Base-by-base conservation (phyloP, 2,797 vertebrate species). In the Chaenodraco wilsoni region DNA sequence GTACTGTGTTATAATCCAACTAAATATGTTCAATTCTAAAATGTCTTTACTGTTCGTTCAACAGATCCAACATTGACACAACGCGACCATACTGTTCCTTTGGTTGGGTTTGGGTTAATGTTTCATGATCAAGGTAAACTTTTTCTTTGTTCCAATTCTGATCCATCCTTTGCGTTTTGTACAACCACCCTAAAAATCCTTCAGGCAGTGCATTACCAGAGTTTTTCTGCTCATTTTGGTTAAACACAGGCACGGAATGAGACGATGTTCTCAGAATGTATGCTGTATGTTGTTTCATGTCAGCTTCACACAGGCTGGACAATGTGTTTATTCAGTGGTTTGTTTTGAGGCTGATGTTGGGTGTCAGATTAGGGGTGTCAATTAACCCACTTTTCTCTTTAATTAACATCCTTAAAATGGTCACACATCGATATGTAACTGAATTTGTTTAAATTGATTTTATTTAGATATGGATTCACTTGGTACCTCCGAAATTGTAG, bases 401-500 rank as follows among this genome's bases (percentile, higher is more conserved):
- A 4, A 27, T 27, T 27, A 27, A 27, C 27, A 5, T 27, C 27
- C 27, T 27, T 27, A 27, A 27, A 27, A 27, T 27, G 0, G 27
- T 27, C 27, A 27, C 1, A 5, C 27, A 27, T 27, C 27, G 4
- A 27, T 27, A 27, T 27, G 27, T 5, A 27, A 27, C 27, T 27
- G 27, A 27, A 27, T 27, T 27, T 27, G 27, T 27, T 27, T 27
- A 27, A 27, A 27, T 27, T 27, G 27, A 5, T 27, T 27, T 27
- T 4, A 27, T 27, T 27, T 27, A 27, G 27, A 27, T 27, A 4
- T 27, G 27, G 27, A 27, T 27, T 27, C 4, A 27, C 27, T 27
- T 27, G 27, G 1, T 27, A 27, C 4, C 27, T 1, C 4, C 27
- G 1, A 0, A 1, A 27, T 27, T 27, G 27, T 1, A 27, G 4